Base-by-base conservation (phyloP, 2,888 invertebrate genomes). In the Rhagonycha fulva region DNA sequence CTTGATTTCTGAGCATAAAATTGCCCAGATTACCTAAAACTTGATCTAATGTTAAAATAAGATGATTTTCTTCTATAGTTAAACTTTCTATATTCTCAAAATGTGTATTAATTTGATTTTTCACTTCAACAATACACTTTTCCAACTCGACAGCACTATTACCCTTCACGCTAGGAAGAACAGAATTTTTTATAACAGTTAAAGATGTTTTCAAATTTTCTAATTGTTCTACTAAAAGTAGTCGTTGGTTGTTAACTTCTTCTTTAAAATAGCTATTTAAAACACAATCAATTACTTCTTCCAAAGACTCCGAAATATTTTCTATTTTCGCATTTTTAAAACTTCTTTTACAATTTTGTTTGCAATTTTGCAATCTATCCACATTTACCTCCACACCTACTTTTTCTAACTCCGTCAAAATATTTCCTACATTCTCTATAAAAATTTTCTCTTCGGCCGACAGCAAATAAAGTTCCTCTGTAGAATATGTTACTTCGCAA, bases 11-110 rank as follows among this genome's bases (percentile, higher is more conserved):
- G 72, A 72, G 62, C 14, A 63, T 24, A 47, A 47, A 47, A 47
- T 63, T 19, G 5, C 24, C 63, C 7, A 63, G 10, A 63, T 19
- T 19, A 19, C 23, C 62, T 19, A 87, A 76, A 11, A 86, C 84
- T 70, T 83, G 82, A 70, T 84, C 83, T 9, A 86, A 84, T 47
- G 80, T 80, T 11, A 81, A 77, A 14, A 87, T 72, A 14, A 86
- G 86, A n/a, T 76, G 72, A 74, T 83, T 78, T 80, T 87, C 87
- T 77, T 84, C 84, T n/a, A 61, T n/a, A 14, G 9, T 73, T 80
- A n/a, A 85, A 74, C 19, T 74, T 76, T 9, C 78, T 79, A 19
- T 72, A 26, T n/a, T 47, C 7, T 47, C 47, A 47, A 47, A 47
- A 2, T 47, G n/a, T n/a, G 47, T 9, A 47, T 47, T 47, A 47